phyloP scores from a whole-genome alignment of 2,113 vertebrate genomes.

The Saguinus imperator region DNA sequence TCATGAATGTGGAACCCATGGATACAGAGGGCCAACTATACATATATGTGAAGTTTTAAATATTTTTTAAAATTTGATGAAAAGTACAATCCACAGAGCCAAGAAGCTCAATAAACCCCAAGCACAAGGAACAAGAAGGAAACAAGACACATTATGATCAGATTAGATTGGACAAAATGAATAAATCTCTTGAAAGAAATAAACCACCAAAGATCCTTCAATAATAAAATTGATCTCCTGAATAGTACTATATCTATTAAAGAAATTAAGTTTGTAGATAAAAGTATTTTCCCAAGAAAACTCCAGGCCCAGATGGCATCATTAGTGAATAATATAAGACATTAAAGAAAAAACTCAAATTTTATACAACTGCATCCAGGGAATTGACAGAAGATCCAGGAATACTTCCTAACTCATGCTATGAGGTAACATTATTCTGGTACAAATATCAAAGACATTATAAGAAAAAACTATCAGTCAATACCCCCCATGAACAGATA shows the following conservation, averaged over 20 bases:
- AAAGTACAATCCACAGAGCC: background rate
- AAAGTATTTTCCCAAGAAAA: background rate
- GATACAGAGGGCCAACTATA: background rate
- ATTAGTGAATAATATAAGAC: background rate
- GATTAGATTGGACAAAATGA: background rate
- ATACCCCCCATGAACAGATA: background rate
- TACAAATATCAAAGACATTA: background rate
- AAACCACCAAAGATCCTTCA: too few species aligned
- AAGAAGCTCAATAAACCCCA: background rate
- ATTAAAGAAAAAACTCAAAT: background rate
- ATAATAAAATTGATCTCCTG: background rate
- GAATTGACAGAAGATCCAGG: background rate
- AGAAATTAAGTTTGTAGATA: background rate
- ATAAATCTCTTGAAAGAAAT: too few species aligned
- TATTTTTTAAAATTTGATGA: background rate
- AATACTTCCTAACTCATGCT: background rate
- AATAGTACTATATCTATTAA: background rate
- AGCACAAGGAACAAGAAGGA: background rate
- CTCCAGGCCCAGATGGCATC: background rate
- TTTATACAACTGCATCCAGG: background rate
- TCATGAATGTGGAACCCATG: too few species aligned
- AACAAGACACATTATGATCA: background rate
- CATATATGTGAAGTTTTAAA: background rate
- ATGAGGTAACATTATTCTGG: background rate
- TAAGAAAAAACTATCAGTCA: background rate